Evolutionary conservation across 2,797 vertebrate genomes (phyloP).

Genomic region (Corythornis leucogaster): DNA sequence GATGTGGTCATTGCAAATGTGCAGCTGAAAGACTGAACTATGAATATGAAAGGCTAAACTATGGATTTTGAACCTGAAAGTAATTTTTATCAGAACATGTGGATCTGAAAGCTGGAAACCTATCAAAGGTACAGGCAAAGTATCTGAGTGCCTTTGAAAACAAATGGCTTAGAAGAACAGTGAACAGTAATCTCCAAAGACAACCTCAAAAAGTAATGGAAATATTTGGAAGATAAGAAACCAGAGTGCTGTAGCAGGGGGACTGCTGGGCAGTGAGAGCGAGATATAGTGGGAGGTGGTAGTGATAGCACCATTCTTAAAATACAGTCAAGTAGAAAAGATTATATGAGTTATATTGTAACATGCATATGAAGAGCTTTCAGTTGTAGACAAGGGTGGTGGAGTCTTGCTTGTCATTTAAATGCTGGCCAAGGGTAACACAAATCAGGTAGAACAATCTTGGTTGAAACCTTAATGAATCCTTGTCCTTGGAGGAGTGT

Average conservation of each 20-base stretch:
- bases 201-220: neutral
- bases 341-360: neutral
- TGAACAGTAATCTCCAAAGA: neutral
- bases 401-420: neutral
- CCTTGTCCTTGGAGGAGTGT: neutral
- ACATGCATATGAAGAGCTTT: neutral
- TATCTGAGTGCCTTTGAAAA: slow-evolving; percentile 20
- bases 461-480: neutral
- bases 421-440: neutral
- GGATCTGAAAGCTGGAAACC: slow-evolving; percentile 36
- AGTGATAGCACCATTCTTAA: neutral
- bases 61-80: slow-evolving; percentile 9
- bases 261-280: neutral
- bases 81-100: slow-evolving; percentile 25
- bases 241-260: neutral
- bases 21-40: slow-evolving; percentile 8
- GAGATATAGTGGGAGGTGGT: neutral
- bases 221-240: neutral
- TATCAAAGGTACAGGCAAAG: slow-evolving; percentile 11
- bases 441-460: neutral
- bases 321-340: neutral
- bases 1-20: slow-evolving; percentile 35
- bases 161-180: neutral
- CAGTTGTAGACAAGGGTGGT: neutral
- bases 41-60: slow-evolving; percentile 14